Base-by-base conservation (phyloP, 2,888 invertebrate species). In the Seira sanloemensis region DNA sequence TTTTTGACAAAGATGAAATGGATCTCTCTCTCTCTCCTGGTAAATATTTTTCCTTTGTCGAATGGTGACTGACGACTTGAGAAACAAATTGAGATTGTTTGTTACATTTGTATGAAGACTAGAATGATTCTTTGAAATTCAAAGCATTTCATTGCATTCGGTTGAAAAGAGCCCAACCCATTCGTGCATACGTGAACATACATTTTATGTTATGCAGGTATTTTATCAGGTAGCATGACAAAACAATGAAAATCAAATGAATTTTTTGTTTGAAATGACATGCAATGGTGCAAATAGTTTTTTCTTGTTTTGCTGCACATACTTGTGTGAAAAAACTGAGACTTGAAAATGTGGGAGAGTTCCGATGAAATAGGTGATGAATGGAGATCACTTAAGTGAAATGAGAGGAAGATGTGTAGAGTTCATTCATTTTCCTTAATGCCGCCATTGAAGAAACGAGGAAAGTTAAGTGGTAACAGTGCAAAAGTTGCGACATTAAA, bases 1-100 rank as follows among this genome's bases (percentile, higher is more conserved):
- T 50, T 50, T 50, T 50, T 50, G 16, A 37, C 12, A 50, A 50
- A 12, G 50, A 50, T 50, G 50, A 50, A 50, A 50, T 50, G 16
- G 50, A 50, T 50, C 50, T 12, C 50, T n/a, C n/a, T n/a, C n/a
- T n/a, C n/a, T n/a, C n/a, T n/a, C n/a, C n/a, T n/a, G 50, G 50
- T 50, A 50, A 50, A 50, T 16, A 18, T 50, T n/a, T n/a, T n/a
- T 50, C 50, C 50, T 50, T 50, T n/a, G n/a, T n/a, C n/a, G n/a
- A n/a, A n/a, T n/a, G n/a, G n/a, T n/a, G n/a, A n/a, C n/a, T n/a
- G n/a, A n/a, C n/a, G n/a, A n/a, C n/a, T n/a, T 50, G 50, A 50
- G 50, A 50, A 50, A 50, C 50, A 50, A 50, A 50, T 50, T 50
- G 50, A 50, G 50, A 50, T 50, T 50, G 50, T 50, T 50, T 50